Evolutionary conservation across 2,113 vertebrate species (phyloP).

Genomic region (Passer domesticus): DNA sequence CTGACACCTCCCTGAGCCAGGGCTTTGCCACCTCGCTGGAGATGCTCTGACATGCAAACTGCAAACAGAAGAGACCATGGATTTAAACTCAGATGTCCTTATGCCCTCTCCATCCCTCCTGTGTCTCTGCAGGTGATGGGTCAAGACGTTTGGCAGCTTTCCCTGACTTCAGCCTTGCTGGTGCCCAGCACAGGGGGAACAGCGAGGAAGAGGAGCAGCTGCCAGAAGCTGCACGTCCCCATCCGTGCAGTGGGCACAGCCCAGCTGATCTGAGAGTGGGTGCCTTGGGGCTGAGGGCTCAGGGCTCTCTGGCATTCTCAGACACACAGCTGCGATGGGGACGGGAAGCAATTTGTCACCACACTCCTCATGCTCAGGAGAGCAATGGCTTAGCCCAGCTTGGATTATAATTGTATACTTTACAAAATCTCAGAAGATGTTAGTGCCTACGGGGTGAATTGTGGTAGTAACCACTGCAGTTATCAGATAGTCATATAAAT

Average conservation of each 20-base stretch:
- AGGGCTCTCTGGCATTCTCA: background rate
- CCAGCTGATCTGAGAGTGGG: background rate
- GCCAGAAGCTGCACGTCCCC: background rate
- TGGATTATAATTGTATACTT: background rate
- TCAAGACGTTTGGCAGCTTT: background rate
- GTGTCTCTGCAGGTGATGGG: background rate
- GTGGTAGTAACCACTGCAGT: background rate
- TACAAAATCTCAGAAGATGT: constrained; percentile 13
- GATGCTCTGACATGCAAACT: background rate
- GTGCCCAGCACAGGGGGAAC: background rate
- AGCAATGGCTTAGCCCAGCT: background rate
- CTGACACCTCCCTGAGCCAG: background rate
- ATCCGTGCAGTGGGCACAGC: background rate
- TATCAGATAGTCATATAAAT: constrained; percentile 24
- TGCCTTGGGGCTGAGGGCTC: background rate
- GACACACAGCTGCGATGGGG: background rate
- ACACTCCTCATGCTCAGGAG: background rate
- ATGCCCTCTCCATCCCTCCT: background rate
- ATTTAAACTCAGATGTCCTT: background rate
- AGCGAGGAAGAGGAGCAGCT: background rate
- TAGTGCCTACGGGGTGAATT: constrained; percentile 17
- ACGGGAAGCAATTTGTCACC: background rate
- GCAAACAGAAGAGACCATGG: background rate
- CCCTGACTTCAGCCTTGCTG: background rate
- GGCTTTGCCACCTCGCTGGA: background rate